Evolutionary conservation across 1,140 invertebrate species (phyloP), one percentile per base, ranked within the genome.

Genomic region (Tribolium castaneum): DNA sequence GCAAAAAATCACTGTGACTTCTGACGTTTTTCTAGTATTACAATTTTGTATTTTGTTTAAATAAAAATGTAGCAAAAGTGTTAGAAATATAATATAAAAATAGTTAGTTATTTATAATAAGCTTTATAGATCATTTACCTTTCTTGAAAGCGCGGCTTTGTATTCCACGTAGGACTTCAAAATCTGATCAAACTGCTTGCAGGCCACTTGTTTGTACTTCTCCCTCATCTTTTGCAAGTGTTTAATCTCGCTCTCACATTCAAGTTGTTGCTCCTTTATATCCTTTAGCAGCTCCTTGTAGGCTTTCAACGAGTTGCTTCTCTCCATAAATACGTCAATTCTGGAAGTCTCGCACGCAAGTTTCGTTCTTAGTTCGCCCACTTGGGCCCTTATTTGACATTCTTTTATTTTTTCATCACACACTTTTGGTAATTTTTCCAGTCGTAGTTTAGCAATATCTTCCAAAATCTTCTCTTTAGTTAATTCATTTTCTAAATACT

Each of bases 161-260:
- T 85, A 85, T 16, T 82, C 80, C 39, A 81, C 35, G 62, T 82
- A 85, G 45, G 78, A 78, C 30, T 78, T 80, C 14, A 84, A 75
- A 59, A 85, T 82, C 56, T 84, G 83, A 79, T 84, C 76, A 75
- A 81, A 85, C 70, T 85, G 78, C 70, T 79, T 82, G 78, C 83
- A 82, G 9, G 80, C 76, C 14, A 84, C 79, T 51, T 80, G 56
- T 35, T 77, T 73, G 76, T 85, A 85, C 59, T 82, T 83, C 13
- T 81, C 72, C 45, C 82, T 82, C 10, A 84, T 56, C 25, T 81
- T 75, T 12, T 79, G 66, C 22, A 84, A 79, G 5, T 80, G 25
- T 45, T 81, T 45, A 51, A 85, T 84, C 49, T 83, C 77, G 19
- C 59, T 13, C 39, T 79, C 56, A 50, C 73, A 82, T 62, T 84